Base-by-base conservation (phyloP, 2,797 vertebrate species). In the Euphonia xanthogaster region DNA sequence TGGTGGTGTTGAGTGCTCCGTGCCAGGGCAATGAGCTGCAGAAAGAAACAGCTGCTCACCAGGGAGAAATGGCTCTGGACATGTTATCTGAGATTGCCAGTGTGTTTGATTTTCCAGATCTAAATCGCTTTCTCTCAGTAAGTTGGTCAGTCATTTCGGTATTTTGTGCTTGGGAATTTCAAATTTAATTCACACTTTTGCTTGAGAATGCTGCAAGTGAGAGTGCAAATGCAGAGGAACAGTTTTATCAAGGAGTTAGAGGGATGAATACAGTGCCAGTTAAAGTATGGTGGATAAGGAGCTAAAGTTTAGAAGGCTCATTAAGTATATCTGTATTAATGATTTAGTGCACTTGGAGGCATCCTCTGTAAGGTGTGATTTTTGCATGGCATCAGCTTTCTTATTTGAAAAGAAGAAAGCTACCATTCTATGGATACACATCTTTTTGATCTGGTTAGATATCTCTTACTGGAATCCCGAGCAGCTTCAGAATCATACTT, bases 91-190 rank as follows among this genome's bases (percentile, higher is more conserved):
- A 99, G 97, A 98, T 99, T 12, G 99, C 99, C 28, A 99, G 98
- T n/a, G 99, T 78, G 7, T 78, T 78, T 66, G 75, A 78, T 78
- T 78, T 78, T 47, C 99, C 99, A 48, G 99, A 99, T 94, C 98
- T 99, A 88, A 99, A 99, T 97, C 99, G 98, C 88, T 99, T 99
- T 96, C 99, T 99, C 78, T 99, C 98, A 9, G 99, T 99, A 98
- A 98, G 98, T 96, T 82, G 30, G 7, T 61, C 33, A 6, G 65
- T 91, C 28, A 37, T 67, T 86, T 13, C 86, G 47, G 9, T 17
- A 11, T 61, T 70, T 67, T 57, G 21, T 33, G 37, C 27, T 85
- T 77, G 53, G 21, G 54, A 53, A 39, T 75, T 95, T 96, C 53
- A 48, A 1, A 48, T 81, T 39, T 50, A 83, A 58, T 74, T 9